Percentiles rank a stretch among this genome's conserved stretches.
phyloP scores from a whole-genome alignment of 2,797 vertebrate species.

The Enteromius argenteus region DNA sequence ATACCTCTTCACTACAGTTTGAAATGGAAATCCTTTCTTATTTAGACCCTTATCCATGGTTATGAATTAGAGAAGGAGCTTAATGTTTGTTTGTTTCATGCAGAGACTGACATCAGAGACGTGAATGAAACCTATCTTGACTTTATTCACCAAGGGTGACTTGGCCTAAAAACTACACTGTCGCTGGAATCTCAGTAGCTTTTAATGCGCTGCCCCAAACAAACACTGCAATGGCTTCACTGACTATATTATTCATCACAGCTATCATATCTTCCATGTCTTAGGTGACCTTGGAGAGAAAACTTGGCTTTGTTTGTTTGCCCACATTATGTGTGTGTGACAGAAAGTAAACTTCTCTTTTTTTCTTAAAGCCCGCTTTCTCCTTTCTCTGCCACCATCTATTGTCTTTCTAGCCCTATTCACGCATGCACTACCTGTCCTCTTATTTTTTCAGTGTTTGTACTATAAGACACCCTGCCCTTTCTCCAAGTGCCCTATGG shows the following conservation, averaged over 20 bases:
- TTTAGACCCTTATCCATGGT: not conserved
- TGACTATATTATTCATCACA: constrained; percentile 53
- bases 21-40: not conserved
- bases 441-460: constrained; percentile 8
- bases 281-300: constrained; percentile 51
- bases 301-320: constrained; percentile 37
- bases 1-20: not conserved
- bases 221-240: constrained; percentile 26
- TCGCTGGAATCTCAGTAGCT: constrained; percentile 17
- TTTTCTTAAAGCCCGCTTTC: constrained; percentile 18
- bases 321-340: constrained; percentile 19
- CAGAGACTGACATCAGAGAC: constrained; percentile 3
- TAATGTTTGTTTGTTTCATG: constrained; percentile 26
- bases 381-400: constrained; percentile 9
- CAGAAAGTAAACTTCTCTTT: constrained; percentile 23
- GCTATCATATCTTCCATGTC: constrained; percentile 46
- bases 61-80: not conserved
- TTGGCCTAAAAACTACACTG: constrained; percentile 25
- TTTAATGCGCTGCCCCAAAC: constrained; percentile 14
- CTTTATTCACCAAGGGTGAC: constrained; percentile 20
- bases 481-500: not conserved
- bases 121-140: constrained; percentile 18
- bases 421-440: constrained; percentile 13
- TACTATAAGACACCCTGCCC: not conserved
- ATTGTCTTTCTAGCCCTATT: constrained; percentile 13